These are phyloP conservation scores for Ardeotis arabs DNA, from an alignment of 2,113 vertebrate species.

Conservation along the genomic window DNA sequence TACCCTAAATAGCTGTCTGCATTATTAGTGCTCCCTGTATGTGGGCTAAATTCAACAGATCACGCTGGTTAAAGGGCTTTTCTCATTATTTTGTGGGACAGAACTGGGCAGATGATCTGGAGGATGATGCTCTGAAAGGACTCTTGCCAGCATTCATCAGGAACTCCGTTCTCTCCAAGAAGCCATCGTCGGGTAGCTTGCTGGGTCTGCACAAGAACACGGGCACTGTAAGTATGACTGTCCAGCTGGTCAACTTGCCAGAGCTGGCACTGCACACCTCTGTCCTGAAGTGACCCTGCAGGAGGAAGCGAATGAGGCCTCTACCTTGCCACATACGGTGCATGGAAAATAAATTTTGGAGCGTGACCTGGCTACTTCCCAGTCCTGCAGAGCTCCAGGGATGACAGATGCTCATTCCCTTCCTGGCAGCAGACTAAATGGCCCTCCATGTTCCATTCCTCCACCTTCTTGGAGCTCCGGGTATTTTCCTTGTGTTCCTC, in stretches of 20 bases:
- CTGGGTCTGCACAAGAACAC: conserved; percentile 70
- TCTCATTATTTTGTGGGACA: conserved; percentile 48
- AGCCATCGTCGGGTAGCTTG: conserved; percentile 77
- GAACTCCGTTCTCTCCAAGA: conserved; percentile 87
- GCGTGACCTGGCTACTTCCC: neutral
- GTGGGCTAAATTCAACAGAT: neutral
- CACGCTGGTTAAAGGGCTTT: neutral
- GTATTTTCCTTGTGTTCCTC: neutral
- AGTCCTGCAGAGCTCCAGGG: conserved; percentile 28
- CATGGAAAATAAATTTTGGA: neutral
- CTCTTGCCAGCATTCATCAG: conserved; percentile 83
- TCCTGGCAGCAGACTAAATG: conserved; percentile 12
- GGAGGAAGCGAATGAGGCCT: neutral
- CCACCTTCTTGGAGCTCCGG: neutral
- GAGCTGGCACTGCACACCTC: neutral
- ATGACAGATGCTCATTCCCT: conserved; percentile 37
- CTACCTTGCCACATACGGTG: neutral
- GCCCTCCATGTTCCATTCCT: neutral
- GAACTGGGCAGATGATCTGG: conserved; percentile 63
- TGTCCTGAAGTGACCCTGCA: neutral
- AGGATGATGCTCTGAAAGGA: conserved; percentile 71
- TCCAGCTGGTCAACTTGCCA: neutral
- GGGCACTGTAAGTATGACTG: conserved; percentile 76
- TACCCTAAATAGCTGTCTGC: neutral
- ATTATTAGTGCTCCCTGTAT: neutral